Evolutionary conservation across 1,140 invertebrate species (phyloP), one percentile per base, ranked within the genome.

Genomic region (Temnothorax curvispinosus): DNA sequence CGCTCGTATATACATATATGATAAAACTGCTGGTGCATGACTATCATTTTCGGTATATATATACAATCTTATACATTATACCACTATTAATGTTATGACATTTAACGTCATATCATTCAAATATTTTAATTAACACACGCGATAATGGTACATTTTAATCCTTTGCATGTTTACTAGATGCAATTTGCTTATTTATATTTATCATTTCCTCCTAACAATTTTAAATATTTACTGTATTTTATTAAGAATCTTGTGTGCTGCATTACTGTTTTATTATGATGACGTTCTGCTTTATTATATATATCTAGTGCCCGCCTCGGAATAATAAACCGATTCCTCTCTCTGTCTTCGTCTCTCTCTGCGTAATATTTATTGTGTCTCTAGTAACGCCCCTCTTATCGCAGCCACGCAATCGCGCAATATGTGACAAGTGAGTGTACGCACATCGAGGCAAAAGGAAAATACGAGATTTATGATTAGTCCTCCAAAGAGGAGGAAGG

Each of bases 381-480:
- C 27, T 27, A 27, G 27, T 27, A 0, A 72, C 67, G 67, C 69
- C 69, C 41, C 21, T 8, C 18, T 60, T 84, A 75, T 75, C 80
- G 13, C 47, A 54, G 54, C 67, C 27, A 9, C 27, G 52, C 69
- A 82, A 84, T 84, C 80, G 54, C 67, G 69, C 41, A 84, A 75
- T 75, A 74, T 74, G 80, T 56, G 80, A 50, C 80, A 84, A 82
- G 41, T 62, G 69, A 47, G 56, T 75, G 41, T 47, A 75, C 54
- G 41, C 32, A 35, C 18, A 35, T 13, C 80, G 56, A 38, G 3
- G 8, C 54, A 47, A 67, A 60, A 84, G 13, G 56, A 84, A 84
- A 74, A 84, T 60, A 47, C 32, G 41, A 84, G 80, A 84, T 84
- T 84, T 84, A 75, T 74, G 80, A 75, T 84, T 74, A 84, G 41